Conservation (phyloP, 2,113 vertebrate genomes). For the Dicaeum eximium region DNA sequence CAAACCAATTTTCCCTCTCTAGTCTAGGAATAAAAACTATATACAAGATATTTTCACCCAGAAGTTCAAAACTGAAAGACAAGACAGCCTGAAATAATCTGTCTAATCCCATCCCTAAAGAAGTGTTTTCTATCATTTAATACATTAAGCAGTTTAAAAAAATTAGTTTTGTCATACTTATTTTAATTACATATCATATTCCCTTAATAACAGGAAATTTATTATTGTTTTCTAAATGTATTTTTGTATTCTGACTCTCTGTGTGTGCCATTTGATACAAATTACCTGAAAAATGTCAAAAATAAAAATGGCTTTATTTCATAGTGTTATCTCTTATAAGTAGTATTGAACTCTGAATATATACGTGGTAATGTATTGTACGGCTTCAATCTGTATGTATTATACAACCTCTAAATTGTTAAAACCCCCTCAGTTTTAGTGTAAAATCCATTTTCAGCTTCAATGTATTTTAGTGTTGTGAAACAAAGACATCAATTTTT, state of each 20-base stretch:
- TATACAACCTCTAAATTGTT: not conserved
- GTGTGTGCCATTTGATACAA: not conserved
- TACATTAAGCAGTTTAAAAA: not conserved
- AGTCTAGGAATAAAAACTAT: not conserved
- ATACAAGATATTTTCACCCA: not conserved
- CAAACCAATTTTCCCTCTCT: not conserved
- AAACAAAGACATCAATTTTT: not conserved
- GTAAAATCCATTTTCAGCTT: not conserved
- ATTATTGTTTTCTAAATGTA: not conserved
- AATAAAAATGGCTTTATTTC: not conserved
- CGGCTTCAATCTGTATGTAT: not conserved
- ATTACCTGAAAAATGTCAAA: not conserved
- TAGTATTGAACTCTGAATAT: not conserved
- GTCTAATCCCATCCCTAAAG: not conserved
- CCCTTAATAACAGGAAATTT: not conserved
- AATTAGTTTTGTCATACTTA: not conserved
- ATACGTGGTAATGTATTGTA: not conserved
- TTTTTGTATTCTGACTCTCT: not conserved
- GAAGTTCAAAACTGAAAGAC: not conserved
- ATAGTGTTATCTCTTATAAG: not conserved
- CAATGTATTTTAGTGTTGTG: not conserved
- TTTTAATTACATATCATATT: not conserved
- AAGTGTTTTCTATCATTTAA: not conserved
- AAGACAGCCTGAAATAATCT: not conserved
- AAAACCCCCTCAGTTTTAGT: not conserved